These are phyloP conservation scores for Peromyscus nudipes DNA, from an alignment of 2,797 vertebrate genomes.

Conservation along the genomic window DNA sequence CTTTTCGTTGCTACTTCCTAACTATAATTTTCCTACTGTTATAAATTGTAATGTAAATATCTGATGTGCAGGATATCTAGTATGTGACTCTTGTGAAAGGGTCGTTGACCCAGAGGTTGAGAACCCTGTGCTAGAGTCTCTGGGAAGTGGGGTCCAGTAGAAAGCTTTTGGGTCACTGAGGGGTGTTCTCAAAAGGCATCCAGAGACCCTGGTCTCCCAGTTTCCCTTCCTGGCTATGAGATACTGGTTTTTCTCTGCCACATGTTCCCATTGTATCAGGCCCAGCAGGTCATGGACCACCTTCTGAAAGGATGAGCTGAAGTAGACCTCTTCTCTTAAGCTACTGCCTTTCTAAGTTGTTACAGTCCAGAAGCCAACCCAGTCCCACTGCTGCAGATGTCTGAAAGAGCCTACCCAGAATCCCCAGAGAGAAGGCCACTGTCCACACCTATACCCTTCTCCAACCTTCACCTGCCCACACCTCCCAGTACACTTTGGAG, in stretches of 20 bases:
- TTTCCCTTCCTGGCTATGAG: not conserved
- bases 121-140: not conserved
- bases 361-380: not conserved
- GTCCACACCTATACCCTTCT: not conserved
- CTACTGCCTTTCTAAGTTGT: not conserved
- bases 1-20: not conserved
- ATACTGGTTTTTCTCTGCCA: not conserved
- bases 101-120: not conserved
- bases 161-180: not conserved
- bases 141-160: not conserved
- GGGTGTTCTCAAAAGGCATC: not conserved
- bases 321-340: not conserved
- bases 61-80: not conserved
- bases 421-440: accelerated
- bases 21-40: not conserved
- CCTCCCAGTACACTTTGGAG: accelerated
- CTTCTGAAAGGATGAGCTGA: not conserved
- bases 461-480: not conserved
- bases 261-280: not conserved
- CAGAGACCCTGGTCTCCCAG: not conserved
- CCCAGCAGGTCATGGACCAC: not conserved
- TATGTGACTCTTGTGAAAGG: not conserved
- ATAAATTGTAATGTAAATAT: not conserved
- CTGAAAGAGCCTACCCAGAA: not conserved
- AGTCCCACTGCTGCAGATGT: not conserved